Percentiles rank a stretch among this genome's conserved stretches.
phyloP scores from a whole-genome alignment of 2,888 invertebrate species.

The Perizoma affinitatum region DNA sequence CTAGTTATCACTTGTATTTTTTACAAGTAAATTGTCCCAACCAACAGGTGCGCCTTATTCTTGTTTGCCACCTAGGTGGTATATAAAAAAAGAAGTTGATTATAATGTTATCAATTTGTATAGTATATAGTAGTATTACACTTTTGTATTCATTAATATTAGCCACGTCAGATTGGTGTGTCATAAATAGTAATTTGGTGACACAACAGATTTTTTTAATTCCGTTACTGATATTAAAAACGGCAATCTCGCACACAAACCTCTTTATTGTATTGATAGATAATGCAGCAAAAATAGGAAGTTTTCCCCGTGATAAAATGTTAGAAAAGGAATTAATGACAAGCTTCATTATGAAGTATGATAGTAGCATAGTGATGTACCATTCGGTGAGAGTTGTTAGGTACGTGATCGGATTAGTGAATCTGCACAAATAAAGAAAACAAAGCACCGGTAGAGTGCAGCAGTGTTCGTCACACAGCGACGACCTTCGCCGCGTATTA shows the following conservation, averaged over 20 bases:
- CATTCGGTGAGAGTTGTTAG: conserved; percentile 40
- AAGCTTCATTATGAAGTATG: conserved; percentile 63
- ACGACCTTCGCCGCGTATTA: conserved; percentile 44
- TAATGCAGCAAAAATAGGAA: conserved; percentile 29
- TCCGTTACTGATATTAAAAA: conserved; percentile 12
- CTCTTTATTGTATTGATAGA: conserved; percentile 4
- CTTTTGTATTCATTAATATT: too few species aligned
- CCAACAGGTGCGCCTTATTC: too few species aligned
- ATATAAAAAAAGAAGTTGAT: too few species aligned
- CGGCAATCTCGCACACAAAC: conserved; percentile 11
- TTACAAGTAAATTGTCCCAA: too few species aligned
- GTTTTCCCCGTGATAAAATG: conserved; percentile 43
- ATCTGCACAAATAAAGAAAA: conserved; percentile 63
- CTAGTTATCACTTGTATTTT: too few species aligned
- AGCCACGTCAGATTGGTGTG: conserved; percentile 17
- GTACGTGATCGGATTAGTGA: conserved; percentile 42
- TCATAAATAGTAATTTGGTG: conserved; percentile 4
- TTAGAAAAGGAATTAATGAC: conserved; percentile 59
- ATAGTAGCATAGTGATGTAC: conserved; percentile 57
- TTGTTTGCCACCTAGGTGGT: too few species aligned
- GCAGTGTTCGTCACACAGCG: conserved; percentile 41
- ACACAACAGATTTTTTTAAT: conserved; percentile 1
- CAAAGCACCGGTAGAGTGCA: conserved; percentile 55
- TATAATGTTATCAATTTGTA: too few species aligned
- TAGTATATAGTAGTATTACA: too few species aligned